Conservation (phyloP, 2,113 vertebrate genomes). For the Nicator chloris region DNA sequence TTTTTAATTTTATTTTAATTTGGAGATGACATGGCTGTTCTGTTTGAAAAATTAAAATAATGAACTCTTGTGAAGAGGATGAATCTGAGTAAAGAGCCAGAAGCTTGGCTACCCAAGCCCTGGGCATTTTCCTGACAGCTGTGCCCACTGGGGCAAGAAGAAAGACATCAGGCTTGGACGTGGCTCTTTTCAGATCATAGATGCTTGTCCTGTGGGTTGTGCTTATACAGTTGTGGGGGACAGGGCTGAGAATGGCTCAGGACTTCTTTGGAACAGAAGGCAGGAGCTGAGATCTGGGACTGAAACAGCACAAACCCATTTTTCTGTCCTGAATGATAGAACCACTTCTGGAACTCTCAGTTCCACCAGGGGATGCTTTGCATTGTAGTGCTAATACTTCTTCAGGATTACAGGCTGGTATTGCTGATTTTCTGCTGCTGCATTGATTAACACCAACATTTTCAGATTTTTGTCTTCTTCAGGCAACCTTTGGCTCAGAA, state of each 20-base stretch:
- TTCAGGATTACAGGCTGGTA: neutral
- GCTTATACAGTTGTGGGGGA: accelerated
- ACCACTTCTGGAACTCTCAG: neutral
- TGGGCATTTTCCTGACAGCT: neutral
- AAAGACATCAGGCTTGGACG: neutral
- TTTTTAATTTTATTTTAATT: neutral
- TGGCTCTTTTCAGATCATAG: neutral
- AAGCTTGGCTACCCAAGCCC: neutral
- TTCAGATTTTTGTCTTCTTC: neutral
- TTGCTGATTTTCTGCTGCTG: neutral
- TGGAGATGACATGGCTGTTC: neutral
- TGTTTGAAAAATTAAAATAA: neutral
- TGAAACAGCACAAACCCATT: neutral
- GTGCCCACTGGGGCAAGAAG: accelerated
- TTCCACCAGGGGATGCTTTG: neutral
- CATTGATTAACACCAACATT: neutral
- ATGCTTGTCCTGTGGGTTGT: accelerated
- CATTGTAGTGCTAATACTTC: neutral
- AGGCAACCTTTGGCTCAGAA: neutral
- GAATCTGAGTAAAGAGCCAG: accelerated
- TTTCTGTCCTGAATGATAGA: neutral
- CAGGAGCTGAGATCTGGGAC: neutral
- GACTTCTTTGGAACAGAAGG: neutral
- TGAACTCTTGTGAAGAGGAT: neutral
- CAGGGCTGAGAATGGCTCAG: neutral